Percentiles rank a stretch among this genome's conserved stretches.
Conservation (phyloP, 2,113 vertebrate species). For the Mirounga angustirostris region DNA sequence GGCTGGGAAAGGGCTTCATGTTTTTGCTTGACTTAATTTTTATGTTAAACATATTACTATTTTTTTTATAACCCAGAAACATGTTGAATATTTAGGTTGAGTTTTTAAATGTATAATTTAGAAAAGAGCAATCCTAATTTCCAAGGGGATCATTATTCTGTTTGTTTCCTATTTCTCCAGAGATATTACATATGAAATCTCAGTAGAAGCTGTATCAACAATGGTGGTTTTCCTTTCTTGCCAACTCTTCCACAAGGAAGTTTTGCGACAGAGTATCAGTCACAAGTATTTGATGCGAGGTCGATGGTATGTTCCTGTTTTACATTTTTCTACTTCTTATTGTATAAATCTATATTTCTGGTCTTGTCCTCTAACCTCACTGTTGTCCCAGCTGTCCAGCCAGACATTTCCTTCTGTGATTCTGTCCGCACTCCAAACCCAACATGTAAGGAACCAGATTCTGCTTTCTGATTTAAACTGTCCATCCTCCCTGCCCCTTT, state of each 20-base stretch:
- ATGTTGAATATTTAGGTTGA: background rate
- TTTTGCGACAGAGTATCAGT: constrained; percentile 93
- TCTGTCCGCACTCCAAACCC: background rate
- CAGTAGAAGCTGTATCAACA: constrained; percentile 96
- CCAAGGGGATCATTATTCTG: constrained; percentile 3
- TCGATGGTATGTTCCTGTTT: constrained; percentile 91
- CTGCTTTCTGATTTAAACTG: background rate
- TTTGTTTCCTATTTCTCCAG: constrained; percentile 84
- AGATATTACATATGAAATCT: constrained; percentile 98
- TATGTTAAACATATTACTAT: background rate
- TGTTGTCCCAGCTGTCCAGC: background rate
- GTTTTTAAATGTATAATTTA: constrained; percentile 53
- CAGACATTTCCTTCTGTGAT: background rate
- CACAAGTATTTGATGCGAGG: constrained; percentile 95
- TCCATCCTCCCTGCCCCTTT: background rate
- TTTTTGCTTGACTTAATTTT: constrained; percentile 53
- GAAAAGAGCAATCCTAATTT: constrained; percentile 54
- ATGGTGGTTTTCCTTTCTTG: constrained; percentile 96
- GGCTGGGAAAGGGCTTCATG: background rate
- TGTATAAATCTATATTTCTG: background rate
- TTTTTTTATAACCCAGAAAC: background rate
- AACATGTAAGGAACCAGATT: background rate
- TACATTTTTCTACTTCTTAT: background rate
- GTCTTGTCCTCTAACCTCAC: background rate
- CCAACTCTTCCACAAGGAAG: constrained; percentile 97